phyloP scores from a whole-genome alignment of 1,140 invertebrate species.

The Ruditapes philippinarum region DNA sequence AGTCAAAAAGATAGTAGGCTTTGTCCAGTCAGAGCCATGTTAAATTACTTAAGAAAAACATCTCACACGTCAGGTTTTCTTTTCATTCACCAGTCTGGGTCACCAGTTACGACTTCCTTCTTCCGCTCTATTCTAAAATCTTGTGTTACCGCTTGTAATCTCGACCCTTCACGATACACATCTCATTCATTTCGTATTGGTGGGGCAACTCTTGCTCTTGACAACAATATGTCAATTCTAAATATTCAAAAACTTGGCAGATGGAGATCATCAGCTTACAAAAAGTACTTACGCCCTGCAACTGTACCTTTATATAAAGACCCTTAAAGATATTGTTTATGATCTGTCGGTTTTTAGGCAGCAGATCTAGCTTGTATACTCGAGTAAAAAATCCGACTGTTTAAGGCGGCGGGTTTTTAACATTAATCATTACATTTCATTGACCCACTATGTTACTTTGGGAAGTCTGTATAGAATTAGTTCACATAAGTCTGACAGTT shows the following conservation, averaged over 20 bases:
- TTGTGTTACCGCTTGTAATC: not conserved
- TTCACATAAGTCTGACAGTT: no score
- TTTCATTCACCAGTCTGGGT: not conserved
- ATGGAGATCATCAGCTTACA: conserved; percentile 35
- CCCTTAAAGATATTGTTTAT: no score
- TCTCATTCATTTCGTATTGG: conserved; percentile 47
- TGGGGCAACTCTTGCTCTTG: conserved; percentile 17
- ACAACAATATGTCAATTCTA: not conserved
- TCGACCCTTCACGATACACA: conserved; percentile 17
- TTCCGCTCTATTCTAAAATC: not conserved
- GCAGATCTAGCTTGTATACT: no score
- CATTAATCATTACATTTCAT: no score
- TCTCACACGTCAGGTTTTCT: not conserved
- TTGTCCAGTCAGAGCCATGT: not conserved
- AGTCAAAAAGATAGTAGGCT: not conserved
- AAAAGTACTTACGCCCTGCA: conserved; percentile 35
- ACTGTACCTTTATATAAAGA: no score
- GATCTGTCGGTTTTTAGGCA: no score
- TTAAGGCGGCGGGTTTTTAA: no score
- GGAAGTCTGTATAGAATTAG: no score
- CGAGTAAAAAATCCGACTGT: no score
- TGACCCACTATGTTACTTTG: no score
- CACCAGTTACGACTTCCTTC: not conserved
- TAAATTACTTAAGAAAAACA: not conserved
- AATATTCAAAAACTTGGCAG: conserved; percentile 19